Evolutionary conservation across 2,113 vertebrate species (phyloP).

Genomic region (Oryzias celebensis): DNA sequence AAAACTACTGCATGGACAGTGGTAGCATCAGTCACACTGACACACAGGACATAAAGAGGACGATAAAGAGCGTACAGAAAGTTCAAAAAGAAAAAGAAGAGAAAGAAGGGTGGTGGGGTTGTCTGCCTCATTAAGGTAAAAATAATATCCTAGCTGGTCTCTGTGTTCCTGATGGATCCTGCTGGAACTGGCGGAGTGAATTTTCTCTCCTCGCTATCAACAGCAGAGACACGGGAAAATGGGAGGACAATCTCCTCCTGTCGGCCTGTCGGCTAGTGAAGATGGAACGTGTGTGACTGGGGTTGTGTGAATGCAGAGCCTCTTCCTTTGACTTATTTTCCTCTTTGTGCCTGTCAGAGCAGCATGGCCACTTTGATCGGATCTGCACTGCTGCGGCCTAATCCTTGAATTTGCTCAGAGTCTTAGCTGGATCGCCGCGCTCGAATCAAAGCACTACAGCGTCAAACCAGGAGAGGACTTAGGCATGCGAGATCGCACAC

Average conservation of each 20-base stretch:
- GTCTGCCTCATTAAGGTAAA: constrained; percentile 49
- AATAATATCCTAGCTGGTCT: constrained; percentile 52
- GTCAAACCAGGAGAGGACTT: constrained; percentile 64
- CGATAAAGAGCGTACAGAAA: too few species aligned
- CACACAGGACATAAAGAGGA: too few species aligned
- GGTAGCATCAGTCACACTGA: too few species aligned
- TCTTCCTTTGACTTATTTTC: constrained; percentile 75
- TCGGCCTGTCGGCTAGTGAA: constrained; percentile 59
- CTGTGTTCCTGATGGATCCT: constrained; percentile 44
- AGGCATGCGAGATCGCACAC: constrained; percentile 68
- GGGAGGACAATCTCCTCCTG: constrained; percentile 64
- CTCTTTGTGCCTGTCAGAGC: constrained; percentile 68
- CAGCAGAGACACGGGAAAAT: constrained; percentile 63
- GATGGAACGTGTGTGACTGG: constrained; percentile 67
- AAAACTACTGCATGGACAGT: too few species aligned
- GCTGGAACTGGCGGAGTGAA: constrained; percentile 63
- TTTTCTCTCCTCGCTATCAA: constrained; percentile 62
- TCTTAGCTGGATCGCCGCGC: constrained; percentile 78
- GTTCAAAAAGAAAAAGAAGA: too few species aligned
- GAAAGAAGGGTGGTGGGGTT: neutral
- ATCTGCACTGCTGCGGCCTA: constrained; percentile 77
- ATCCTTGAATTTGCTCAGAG: constrained; percentile 79
- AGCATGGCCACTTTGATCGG: constrained; percentile 80
- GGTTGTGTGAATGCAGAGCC: constrained; percentile 43
- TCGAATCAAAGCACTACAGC: constrained; percentile 78